phyloP scores from a whole-genome alignment of 2,113 vertebrate genomes.

The Atlantisia rogersi region DNA sequence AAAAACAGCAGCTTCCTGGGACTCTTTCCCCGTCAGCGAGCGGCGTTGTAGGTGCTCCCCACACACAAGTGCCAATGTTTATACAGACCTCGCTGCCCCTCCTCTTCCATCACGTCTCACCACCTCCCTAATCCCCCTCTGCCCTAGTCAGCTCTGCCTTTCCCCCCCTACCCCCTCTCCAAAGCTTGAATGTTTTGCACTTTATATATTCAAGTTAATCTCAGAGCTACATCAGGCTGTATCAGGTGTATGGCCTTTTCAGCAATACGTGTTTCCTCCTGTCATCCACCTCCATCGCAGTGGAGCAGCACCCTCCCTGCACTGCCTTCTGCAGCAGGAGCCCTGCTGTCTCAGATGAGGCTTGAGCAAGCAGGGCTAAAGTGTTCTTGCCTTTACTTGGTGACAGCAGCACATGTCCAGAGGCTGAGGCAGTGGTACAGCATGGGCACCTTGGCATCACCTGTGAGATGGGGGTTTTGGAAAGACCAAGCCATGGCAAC shows the following conservation, averaged over 20 bases:
- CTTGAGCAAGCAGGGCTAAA: background rate
- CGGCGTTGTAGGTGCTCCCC: background rate
- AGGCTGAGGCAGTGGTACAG: accelerated
- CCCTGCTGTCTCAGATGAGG: accelerated
- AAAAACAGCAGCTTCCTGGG: background rate
- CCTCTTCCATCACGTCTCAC: background rate
- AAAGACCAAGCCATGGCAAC: accelerated
- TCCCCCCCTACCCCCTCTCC: background rate
- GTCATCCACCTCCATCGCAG: accelerated
- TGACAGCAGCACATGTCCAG: background rate
- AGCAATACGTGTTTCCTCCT: background rate
- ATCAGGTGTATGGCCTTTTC: background rate
- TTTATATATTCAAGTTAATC: background rate
- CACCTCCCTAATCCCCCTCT: background rate
- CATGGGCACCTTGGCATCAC: accelerated
- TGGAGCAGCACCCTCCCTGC: accelerated
- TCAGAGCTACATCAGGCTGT: background rate
- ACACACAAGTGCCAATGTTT: slow-evolving; percentile 30
- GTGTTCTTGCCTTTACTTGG: too few relatives aligned
- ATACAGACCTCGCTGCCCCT: background rate
- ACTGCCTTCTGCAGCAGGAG: background rate
- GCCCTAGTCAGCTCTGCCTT: slow-evolving; percentile 53
- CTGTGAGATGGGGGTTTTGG: accelerated
- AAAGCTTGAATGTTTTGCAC: slow-evolving; percentile 42
- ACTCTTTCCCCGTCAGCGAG: accelerated